Base-by-base conservation (phyloP, 2,797 vertebrate genomes). In the Acrocephalus scirpaceus region DNA sequence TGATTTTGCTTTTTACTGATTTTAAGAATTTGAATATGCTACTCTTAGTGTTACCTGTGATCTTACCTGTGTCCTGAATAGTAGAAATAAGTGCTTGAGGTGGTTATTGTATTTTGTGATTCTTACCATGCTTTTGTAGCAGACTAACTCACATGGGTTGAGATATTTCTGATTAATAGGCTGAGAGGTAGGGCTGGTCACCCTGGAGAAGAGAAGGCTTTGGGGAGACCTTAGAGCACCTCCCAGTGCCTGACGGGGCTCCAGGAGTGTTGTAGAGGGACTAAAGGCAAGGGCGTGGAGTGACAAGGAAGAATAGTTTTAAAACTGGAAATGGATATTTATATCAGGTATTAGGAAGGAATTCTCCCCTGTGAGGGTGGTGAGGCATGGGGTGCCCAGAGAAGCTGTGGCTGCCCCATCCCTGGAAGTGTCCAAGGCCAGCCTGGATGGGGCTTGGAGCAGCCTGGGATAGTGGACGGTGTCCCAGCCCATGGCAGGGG, bases 361-460 rank as follows among this genome's bases (percentile, higher is more conserved):
- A 27, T 53, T 47, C 25, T 78, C 3, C 9, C 4, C 5, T 29
- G 3, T 40, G 21, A 58, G 21, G 7, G 2, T 45, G 58, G 0
- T 2, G 14, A 83, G 44, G 11, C 29, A 38, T 17, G 51, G 51
- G 8, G 0, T 45, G 0, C 10, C 4, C 21, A 16, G 65, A 27
- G n/a, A 7, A 65, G 21, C 5, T 58, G 29, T 51, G 38, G 8
- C 19, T 71, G 38, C 6, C 12, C 25, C 30, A 53, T 58, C 15
- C 21, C n/a, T 65, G 58, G 15, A 3, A 60, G 9, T 27, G 13
- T 7, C 0, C 30, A 1, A 54, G 34, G 13, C 7, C 22, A 13
- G 15, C 6, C 0, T 47, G 45, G 34, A 53, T 0, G 0, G 30
- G 34, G 18, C 27, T 66, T 26, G 42, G 47, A 53, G 5, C 26